A percentile compares a stretch with the other conserved stretches of the same genome.
These are phyloP conservation scores for Darevskia nairensis DNA, from an alignment of 2,797 vertebrate genomes.

Conservation along the genomic window DNA sequence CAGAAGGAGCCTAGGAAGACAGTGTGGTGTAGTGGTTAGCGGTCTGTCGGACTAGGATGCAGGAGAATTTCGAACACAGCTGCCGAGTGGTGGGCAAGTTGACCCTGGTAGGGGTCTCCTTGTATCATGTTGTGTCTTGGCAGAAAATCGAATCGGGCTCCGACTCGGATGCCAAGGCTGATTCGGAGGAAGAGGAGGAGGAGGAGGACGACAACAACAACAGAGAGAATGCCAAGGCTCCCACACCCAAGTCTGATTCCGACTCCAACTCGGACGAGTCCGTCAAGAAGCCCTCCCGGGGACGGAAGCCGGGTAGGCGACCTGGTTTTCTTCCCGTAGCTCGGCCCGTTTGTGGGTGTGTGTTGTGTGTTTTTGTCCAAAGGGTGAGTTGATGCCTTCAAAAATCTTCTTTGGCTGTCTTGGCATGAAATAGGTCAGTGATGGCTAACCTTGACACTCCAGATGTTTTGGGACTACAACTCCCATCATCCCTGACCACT, in stretches of 20 bases:
- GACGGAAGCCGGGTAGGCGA: conserved; percentile 88
- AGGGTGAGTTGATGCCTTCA: neutral
- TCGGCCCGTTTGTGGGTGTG: neutral
- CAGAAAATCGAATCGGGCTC: conserved; percentile 86
- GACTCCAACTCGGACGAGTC: conserved; percentile 90
- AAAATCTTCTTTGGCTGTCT: neutral
- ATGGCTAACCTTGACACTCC: too few species aligned
- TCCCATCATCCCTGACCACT: too few species aligned
- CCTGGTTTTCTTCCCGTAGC: neutral
- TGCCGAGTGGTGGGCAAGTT: neutral
- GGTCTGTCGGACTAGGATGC: too few species aligned
- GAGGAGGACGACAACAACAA: conserved; percentile 58
- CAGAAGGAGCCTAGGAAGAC: too few species aligned
- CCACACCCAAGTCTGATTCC: conserved; percentile 82
- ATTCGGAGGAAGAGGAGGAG: conserved; percentile 77
- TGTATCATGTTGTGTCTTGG: neutral
- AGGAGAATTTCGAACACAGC: too few species aligned
- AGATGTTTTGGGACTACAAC: too few species aligned
- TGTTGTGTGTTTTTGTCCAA: neutral
- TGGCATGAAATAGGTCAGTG: neutral
- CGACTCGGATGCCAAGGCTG: conserved; percentile 88
- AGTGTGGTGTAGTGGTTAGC: too few species aligned
- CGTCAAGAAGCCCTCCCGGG: conserved; percentile 84
- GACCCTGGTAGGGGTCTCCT: neutral
- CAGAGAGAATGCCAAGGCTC: conserved; percentile 29